Evolutionary conservation across 2,888 invertebrate species (phyloP), one percentile per base, ranked within the genome.

Genomic region (Mycalesis mineus): DNA sequence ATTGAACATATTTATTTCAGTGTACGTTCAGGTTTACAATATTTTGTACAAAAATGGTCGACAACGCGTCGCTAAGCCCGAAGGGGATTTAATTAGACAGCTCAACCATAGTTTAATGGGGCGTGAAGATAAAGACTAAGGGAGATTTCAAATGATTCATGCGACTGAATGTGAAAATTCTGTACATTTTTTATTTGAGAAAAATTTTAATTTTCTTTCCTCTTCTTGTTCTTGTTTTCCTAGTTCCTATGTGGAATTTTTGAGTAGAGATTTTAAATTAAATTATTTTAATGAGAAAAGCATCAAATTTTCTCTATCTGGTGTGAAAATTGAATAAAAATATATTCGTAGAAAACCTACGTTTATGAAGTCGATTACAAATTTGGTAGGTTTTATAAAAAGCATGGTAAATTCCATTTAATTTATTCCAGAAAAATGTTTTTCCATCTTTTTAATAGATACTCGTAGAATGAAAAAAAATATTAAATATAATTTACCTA

Each of bases 11-110:
- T 15, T 28, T 13, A 7, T 57, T 11, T 7, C 33, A 57, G 37
- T 66, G 60, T 66, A 49, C 61, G 60, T 52, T 49, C 45, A 17
- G 6, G 54, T 47, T 66, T 61, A 64, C 49, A 62, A 64, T 57
- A 66, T 68, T 65, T 65, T 61, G 64, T 70, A 71, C 67, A 77
- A 78, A 79, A 79, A 77, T 72, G 66, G 69, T 69, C 67, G 68
- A 70, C 73, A 70, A 67, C 71, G 75, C 73, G 64, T 70, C 63
- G 64, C 68, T 70, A 71, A 65, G 62, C 67, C 74, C 68, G 69
- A 29, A 74, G 79, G 82, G 82, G 80, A 81, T 84, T 81, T 84
- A 86, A 86, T 86, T 84, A 84, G 81, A 80, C 80, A 74, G 68
- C 69, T 70, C 73, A 71, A 73, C 74, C 75, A 68, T 73, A 65